Base-by-base conservation (phyloP, 2,888 invertebrate genomes). In the Meganola albula region DNA sequence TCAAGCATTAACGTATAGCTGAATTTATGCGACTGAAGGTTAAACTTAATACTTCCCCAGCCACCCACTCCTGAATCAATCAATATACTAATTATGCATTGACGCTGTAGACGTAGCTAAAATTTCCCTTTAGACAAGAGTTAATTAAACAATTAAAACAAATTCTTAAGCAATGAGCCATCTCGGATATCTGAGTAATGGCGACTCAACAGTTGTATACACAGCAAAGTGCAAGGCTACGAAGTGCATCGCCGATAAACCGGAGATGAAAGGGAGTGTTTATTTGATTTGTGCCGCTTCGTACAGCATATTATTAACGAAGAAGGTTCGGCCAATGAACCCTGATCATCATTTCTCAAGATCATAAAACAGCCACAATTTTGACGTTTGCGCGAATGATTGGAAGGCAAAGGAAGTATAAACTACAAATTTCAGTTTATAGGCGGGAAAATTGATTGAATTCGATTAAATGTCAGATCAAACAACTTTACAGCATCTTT, bases 181-280 rank as follows among this genome's bases (percentile, higher is more conserved):
- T 68, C 66, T 70, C 65, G 61, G 48, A 45, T 48, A 59, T 57
- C 65, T 66, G 70, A 69, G 64, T 68, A 72, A 74, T 74, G 60
- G 53, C 50, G 56, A 61, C 48, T 50, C 65, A 67, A 69, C 74
- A 74, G 67, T 68, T 60, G 63, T 58, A 61, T 58, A 63, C 60
- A 66, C 67, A 61, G 57, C 60, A 62, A 70, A 78, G 74, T 76
- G 75, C 78, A 78, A 80, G 77, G 70, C 74, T 74, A 63, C 71
- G 63, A 62, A 77, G 74, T 77, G 77, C 80, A 82, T 77, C 68
- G 65, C 63, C 68, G 73, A 78, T 78, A 75, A 73, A 74, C 71
- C 74, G 70, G 73, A 79, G 78, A 83, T 80, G 79, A 79, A 78
- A 75, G 76, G 71, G 66, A 63, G 63, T 80, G 79, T 82, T 82